Percentiles rank a stretch among this genome's conserved stretches.
Evolutionary conservation across 2,113 vertebrate species (phyloP).

Genomic region (Falcunculus frontatus): DNA sequence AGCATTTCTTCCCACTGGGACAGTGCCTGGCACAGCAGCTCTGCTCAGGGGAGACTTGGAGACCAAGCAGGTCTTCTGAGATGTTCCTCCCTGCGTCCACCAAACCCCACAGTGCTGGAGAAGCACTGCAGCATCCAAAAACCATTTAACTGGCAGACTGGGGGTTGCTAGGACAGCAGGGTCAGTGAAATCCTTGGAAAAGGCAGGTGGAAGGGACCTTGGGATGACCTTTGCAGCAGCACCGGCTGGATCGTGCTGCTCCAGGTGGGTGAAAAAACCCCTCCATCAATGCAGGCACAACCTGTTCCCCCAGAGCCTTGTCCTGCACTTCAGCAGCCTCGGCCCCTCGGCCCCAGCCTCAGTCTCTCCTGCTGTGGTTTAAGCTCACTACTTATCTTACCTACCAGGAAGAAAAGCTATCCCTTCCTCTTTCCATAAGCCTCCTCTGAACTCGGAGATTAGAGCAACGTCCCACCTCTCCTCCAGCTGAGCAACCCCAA

Average conservation of each 20-base stretch:
- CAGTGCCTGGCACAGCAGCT: background rate
- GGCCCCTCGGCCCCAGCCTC: background rate
- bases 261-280: background rate
- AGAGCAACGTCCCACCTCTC: background rate
- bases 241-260: background rate
- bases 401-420: conserved; percentile 40
- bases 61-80: background rate
- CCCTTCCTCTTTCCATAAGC: conserved; percentile 27
- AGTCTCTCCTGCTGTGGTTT: conserved; percentile 33
- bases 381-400: conserved; percentile 46
- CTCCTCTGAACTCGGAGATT: background rate
- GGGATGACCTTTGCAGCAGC: background rate
- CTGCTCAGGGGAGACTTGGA: background rate
- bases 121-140: background rate
- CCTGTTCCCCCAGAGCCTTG: background rate
- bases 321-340: background rate
- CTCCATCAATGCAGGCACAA: background rate
- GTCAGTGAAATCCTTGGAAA: background rate
- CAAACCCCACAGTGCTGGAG: background rate
- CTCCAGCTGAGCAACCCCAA: conserved; percentile 31
- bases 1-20: background rate
- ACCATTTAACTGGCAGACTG: fast-evolving
- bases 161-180: background rate
- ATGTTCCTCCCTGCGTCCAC: background rate
- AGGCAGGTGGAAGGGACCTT: background rate